A percentile compares a stretch with the other conserved stretches of the same genome.
phyloP scores from a whole-genome alignment of 2,888 invertebrate genomes.

The Tillus elongatus region DNA sequence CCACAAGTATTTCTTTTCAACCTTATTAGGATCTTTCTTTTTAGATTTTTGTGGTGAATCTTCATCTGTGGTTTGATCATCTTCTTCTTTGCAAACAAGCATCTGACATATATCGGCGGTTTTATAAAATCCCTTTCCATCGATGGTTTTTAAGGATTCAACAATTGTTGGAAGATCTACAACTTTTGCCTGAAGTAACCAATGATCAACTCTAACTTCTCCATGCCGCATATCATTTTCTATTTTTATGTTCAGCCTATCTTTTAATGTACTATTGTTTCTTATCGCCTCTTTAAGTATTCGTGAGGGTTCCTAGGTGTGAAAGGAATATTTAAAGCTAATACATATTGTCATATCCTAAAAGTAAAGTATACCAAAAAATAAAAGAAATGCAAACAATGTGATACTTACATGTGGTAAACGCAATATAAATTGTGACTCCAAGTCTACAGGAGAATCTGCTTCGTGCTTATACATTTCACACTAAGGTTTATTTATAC shows the following conservation, averaged over 20 bases:
- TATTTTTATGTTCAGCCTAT: conserved; percentile 73
- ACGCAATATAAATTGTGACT: conserved; percentile 37
- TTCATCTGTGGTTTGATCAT: conserved; percentile 68
- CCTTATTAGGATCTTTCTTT: conserved; percentile 68
- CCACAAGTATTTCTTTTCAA: conserved; percentile 87
- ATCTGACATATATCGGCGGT: conserved; percentile 92
- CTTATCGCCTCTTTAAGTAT: conserved; percentile 64
- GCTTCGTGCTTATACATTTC: too few relatives aligned
- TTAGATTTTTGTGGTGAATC: conserved; percentile 71
- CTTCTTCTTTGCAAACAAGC: conserved; percentile 83
- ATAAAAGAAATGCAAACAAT: too few relatives aligned
- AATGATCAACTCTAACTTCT: conserved; percentile 80
- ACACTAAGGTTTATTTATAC: too few relatives aligned
- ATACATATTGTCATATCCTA: conserved; percentile 3
- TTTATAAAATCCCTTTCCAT: conserved; percentile 94
- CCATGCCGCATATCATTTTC: conserved; percentile 85
- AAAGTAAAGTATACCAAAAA: neutral
- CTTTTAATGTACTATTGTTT: conserved; percentile 70
- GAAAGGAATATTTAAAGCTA: conserved; percentile 10
- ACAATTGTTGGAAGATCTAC: conserved; percentile 87
- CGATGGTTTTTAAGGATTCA: conserved; percentile 92
- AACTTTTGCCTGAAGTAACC: conserved; percentile 77
- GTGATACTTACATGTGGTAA: conserved; percentile 30
- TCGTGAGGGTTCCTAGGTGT: conserved; percentile 58
- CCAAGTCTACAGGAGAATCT: conserved; percentile 34